Evolutionary conservation across 2,888 invertebrate genomes (phyloP).

Genomic region (Sialis lutaria): DNA sequence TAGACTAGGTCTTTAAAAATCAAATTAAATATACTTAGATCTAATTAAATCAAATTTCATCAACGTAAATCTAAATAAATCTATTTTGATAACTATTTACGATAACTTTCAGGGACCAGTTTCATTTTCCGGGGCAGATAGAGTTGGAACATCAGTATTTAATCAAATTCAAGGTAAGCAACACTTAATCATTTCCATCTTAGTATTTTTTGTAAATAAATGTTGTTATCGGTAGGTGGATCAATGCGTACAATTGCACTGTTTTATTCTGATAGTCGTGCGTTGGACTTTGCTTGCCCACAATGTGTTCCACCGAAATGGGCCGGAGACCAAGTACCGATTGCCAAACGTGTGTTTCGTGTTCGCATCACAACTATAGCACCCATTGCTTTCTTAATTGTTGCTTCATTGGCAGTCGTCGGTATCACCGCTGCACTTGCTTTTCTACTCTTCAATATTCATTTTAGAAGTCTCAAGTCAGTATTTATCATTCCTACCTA

Average conservation of each 20-base stretch:
- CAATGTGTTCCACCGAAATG: slow-evolving; percentile 51
- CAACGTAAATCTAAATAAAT: no score
- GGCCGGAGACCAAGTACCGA: slow-evolving; percentile 43
- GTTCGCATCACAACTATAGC: slow-evolving; percentile 61
- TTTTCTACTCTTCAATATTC: slow-evolving; percentile 67
- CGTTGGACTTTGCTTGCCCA: slow-evolving; percentile 48
- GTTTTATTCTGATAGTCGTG: slow-evolving; percentile 40
- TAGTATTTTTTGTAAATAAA: neutral
- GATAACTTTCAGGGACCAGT: slow-evolving; percentile 59
- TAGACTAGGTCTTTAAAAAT: no score
- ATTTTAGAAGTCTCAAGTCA: slow-evolving; percentile 67
- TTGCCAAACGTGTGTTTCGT: slow-evolving; percentile 59
- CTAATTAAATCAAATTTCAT: no score
- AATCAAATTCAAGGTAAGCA: slow-evolving; percentile 68
- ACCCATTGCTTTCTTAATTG: slow-evolving; percentile 53
- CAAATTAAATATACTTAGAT: no score
- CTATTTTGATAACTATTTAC: neutral
- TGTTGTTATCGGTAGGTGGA: slow-evolving; percentile 35
- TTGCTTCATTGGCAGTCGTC: slow-evolving; percentile 51
- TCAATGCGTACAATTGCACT: slow-evolving; percentile 54
- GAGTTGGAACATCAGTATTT: slow-evolving; percentile 73
- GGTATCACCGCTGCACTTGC: slow-evolving; percentile 59
- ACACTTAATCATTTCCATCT: neutral
- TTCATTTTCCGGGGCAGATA: slow-evolving; percentile 74
- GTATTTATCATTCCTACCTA: slow-evolving; percentile 12